phyloP scores from a whole-genome alignment of 2,888 invertebrate genomes.

The Coleophora deauratella region DNA sequence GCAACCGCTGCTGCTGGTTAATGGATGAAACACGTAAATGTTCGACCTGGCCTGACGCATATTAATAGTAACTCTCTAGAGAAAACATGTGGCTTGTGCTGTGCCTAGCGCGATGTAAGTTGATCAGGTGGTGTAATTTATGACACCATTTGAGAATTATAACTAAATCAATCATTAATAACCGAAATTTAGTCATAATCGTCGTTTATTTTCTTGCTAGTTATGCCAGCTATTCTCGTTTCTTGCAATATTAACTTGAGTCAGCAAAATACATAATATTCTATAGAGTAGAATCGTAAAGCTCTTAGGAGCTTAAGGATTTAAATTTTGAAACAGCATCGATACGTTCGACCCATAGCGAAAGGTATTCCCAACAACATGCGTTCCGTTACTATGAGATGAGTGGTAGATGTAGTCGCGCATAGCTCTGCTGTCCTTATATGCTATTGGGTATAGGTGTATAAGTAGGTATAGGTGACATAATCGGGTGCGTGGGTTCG shows the following conservation, averaged over 20 bases:
- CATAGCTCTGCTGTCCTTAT: conserved; percentile 45
- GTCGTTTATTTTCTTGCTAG: conserved; percentile 22
- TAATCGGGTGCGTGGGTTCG: conserved; percentile 59
- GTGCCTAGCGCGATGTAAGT: conserved; percentile 12
- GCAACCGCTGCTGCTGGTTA: conserved; percentile 50
- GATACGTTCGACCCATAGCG: too few species aligned
- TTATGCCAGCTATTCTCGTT: conserved; percentile 19
- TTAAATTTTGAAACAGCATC: too few species aligned
- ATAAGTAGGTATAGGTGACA: conserved; percentile 58
- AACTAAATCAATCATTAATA: conserved; percentile 29
- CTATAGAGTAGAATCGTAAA: neutral
- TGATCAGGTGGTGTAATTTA: conserved; percentile 35
- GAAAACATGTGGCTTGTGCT: conserved; percentile 39
- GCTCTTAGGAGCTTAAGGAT: neutral
- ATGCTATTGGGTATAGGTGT: conserved; percentile 26
- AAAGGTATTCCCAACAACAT: too few species aligned
- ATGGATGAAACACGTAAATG: conserved; percentile 42
- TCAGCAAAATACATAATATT: conserved; percentile 4
- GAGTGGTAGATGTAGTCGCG: conserved; percentile 24
- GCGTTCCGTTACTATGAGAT: neutral
- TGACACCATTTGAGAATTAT: conserved; percentile 32
- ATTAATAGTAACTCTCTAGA: conserved; percentile 41
- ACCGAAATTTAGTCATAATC: conserved; percentile 25
- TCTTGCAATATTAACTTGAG: conserved; percentile 17
- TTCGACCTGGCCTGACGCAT: conserved; percentile 34